phyloP scores from a whole-genome alignment of 2,797 vertebrate species.

The Leptatherina wallacei region DNA sequence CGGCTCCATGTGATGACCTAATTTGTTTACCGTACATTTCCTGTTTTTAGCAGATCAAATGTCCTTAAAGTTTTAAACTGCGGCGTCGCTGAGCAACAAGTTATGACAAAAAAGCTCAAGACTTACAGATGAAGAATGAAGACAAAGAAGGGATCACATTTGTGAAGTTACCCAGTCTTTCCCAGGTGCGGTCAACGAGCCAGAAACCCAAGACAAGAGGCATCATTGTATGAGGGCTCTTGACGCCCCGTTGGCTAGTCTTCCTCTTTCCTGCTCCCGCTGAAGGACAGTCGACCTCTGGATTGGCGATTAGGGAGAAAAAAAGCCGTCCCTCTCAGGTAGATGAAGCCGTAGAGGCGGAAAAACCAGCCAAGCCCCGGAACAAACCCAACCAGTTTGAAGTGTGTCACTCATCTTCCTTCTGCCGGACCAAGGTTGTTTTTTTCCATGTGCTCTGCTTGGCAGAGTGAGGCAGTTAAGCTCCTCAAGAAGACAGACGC shows the following conservation, averaged over 20 bases:
- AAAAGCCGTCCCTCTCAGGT: conserved; percentile 70
- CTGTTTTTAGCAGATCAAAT: conserved; percentile 46
- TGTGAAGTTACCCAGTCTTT: conserved; percentile 79
- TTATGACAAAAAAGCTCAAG: conserved; percentile 43
- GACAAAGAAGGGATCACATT: conserved; percentile 73
- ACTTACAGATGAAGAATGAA: conserved; percentile 64
- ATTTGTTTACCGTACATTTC: conserved; percentile 55
- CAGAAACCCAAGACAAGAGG: conserved; percentile 79
- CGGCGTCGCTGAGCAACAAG: conserved; percentile 57
- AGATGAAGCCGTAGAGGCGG: conserved; percentile 61
- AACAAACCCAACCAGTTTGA: conserved; percentile 69
- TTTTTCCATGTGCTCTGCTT: conserved; percentile 69
- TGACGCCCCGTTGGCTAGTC: conserved; percentile 72
- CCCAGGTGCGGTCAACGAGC: conserved; percentile 77
- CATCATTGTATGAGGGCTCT: conserved; percentile 74
- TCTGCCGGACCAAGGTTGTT: conserved; percentile 49
- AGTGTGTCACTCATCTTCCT: conserved; percentile 56
- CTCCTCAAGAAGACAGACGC: conserved; percentile 90
- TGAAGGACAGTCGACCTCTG: conserved; percentile 80
- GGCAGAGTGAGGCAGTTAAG: conserved; percentile 82
- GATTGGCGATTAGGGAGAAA: conserved; percentile 50
- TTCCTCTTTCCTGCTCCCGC: conserved; percentile 77
- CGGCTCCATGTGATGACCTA: conserved; percentile 54
- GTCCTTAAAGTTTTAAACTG: conserved; percentile 54
- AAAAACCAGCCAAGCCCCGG: conserved; percentile 58